Evolutionary conservation across 2,113 vertebrate genomes (phyloP), one percentile per base, ranked within the genome.

Genomic region (Jacana jacana): DNA sequence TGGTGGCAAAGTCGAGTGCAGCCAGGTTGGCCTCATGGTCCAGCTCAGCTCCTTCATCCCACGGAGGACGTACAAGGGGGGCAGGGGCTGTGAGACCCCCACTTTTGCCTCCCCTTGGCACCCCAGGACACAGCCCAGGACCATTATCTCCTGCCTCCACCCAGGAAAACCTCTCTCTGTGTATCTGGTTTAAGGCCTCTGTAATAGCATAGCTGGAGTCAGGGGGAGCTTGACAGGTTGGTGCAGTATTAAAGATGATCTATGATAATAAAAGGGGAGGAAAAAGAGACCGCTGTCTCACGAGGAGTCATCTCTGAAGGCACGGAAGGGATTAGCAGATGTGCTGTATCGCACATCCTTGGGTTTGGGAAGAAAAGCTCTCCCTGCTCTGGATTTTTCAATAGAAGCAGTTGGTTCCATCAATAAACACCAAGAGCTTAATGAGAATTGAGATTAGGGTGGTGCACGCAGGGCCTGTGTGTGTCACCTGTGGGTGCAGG

Each of bases 391-490:
- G 28, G 40, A 11, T 70, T 39, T 42, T 33, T 42, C n/a, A 7
- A 24, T 24, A 10, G 0, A 1, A 7, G 33, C 0, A 2, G 9
- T 12, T 17, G 51, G 31, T n/a, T 23, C 13, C 0, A 1, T 5
- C 35, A 31, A 6, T 0, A 48, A 5, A 11, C 10, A 1, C 52
- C 73, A 28, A 55, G 77, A 55, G 33, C 22, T 11, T 1, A 51
- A 22, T 6, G n/a, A 2, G 4, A 2, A 0, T 25, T 0, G 48
- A 52, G 70, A 12, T 5, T 33, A 61, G 71, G 5, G 22, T 2
- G 18, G n/a, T 1, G 9, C 11, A 3, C 2, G 0, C 0, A 0
- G 28, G 17, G 7, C 23, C 14, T 6, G 0, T 1, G 17, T 7
- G 37, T 3, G 12, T 22, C 12, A 54, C 30, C 3, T 2, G 0